Base-by-base conservation (phyloP, 37 sponge, comb jelly and placozoan species). In the Halisarca cf. caerulea region DNA sequence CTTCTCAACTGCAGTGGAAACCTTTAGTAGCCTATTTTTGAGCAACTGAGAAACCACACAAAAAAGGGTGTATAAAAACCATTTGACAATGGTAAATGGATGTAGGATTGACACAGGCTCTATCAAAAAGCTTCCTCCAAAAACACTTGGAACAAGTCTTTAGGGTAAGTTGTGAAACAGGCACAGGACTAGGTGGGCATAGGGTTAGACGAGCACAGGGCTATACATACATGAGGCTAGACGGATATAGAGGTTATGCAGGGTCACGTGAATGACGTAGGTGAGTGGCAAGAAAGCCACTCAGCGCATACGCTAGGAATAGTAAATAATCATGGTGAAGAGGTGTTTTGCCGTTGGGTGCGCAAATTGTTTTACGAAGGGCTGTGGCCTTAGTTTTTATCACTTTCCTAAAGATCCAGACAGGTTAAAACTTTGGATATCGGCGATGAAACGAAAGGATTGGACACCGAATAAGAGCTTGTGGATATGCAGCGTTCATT, bases 281-380 rank as follows among this genome's bases (percentile, higher is more conserved):
- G 68, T 66, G 68, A 66, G 68, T 66, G 68, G 14, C 68, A 66
- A 66, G 23, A 25, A 66, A 27, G 68, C 28, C n/a, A n/a, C 8
- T 55, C 17, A 55, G 17, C 17, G 57, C 17, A 17, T 55, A n/a
- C 28, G 23, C 8, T 9, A 9, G 28, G 9, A 24, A n/a, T 66
- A 66, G 14, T 66, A n/a, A 9, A 24, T 66, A 18, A n/a, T 27
- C 8, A 89, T 85, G 85, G 78, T 25, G 25, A 89, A 89, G 82
- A 85, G 66, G 72, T 81, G 82, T 59, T 85, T 85, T 57, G 86
- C 90, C 47, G 77, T 90, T 77, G 83, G 83, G 21, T 90, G 83
- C 61, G 34, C 75, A 5, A 81, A 80, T 37, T 60, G 75, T 8
- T 73, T 41, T 38, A 41, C 47, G 25, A 89, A 89, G 73, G 86